phyloP scores from a whole-genome alignment of 2,113 vertebrate species.

The Zosterops pallidus region DNA sequence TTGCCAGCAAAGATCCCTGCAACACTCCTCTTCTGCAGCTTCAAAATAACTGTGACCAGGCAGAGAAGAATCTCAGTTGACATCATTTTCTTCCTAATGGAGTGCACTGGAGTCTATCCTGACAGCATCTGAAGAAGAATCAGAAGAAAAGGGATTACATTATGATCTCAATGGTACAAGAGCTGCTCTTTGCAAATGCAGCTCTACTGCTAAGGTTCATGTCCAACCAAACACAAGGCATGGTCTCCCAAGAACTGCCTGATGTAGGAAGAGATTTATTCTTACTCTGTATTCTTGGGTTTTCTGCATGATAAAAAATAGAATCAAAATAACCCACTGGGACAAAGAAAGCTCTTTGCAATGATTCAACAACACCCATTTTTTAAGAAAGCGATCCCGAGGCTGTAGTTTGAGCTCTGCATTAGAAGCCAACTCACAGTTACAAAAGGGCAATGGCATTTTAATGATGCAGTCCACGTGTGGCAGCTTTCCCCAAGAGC shows the following conservation, averaged over 20 bases:
- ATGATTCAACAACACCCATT: background rate
- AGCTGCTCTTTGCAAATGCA: background rate
- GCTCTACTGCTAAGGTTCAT: background rate
- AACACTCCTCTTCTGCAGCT: background rate
- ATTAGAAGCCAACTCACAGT: background rate
- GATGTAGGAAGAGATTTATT: background rate
- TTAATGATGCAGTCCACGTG: background rate
- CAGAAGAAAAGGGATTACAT: slow-evolving; percentile 16
- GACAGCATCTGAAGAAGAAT: slow-evolving; percentile 43
- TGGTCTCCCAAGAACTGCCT: background rate
- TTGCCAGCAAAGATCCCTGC: background rate
- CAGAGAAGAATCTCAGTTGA: background rate
- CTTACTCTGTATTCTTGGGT: background rate
- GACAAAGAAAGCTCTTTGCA: background rate
- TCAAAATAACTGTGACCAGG: background rate
- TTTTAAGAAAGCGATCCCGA: background rate
- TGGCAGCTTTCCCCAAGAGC: background rate
- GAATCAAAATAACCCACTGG: background rate
- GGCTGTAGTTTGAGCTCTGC: background rate
- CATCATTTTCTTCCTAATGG: background rate
- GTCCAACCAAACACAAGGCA: background rate
- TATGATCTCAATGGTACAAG: background rate
- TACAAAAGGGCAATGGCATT: background rate
- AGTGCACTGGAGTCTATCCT: background rate
- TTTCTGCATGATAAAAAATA: background rate